Evolutionary conservation across 1,140 invertebrate species (phyloP).

Genomic region (Hyposmocoma kahamanoa): DNA sequence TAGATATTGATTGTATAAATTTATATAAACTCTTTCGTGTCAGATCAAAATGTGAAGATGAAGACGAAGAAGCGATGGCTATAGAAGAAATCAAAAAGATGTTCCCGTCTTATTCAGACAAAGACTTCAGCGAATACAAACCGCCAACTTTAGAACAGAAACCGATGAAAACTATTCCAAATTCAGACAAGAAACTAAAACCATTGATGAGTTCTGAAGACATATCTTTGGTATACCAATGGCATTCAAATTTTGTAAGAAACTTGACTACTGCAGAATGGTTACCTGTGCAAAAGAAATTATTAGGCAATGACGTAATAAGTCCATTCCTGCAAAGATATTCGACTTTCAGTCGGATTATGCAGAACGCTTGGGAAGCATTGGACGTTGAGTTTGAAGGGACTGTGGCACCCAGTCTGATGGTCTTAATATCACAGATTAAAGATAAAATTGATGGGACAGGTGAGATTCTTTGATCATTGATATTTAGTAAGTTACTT

Average conservation of each 20-base stretch:
- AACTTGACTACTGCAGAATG: slow-evolving; percentile 75
- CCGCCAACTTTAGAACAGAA: slow-evolving; percentile 52
- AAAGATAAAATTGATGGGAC: slow-evolving; percentile 54
- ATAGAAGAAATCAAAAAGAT: slow-evolving; percentile 80
- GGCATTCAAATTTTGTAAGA: slow-evolving; percentile 77
- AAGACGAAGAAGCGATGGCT: slow-evolving; percentile 84
- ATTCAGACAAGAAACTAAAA: slow-evolving; percentile 30
- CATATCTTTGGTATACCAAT: slow-evolving; percentile 73
- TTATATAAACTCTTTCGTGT: too few species aligned
- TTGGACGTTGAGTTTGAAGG: slow-evolving; percentile 72
- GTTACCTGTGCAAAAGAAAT: slow-evolving; percentile 57
- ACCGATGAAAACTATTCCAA: slow-evolving; percentile 24
- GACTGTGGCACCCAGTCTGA: slow-evolving; percentile 74
- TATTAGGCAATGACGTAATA: slow-evolving; percentile 68
- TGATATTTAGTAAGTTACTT: too few species aligned
- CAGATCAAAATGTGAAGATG: slow-evolving; percentile 75
- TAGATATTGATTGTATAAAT: too few species aligned
- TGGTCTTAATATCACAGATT: slow-evolving; percentile 56
- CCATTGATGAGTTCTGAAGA: slow-evolving; percentile 74
- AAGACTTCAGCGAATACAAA: slow-evolving; percentile 80
- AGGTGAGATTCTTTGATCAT: slow-evolving; percentile 37
- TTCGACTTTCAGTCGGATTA: slow-evolving; percentile 72
- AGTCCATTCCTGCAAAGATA: slow-evolving; percentile 76
- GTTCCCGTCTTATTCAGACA: slow-evolving; percentile 85
- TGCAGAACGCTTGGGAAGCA: slow-evolving; percentile 62